phyloP scores from a whole-genome alignment of 2,797 vertebrate species.

The Cossypha dichroa region DNA sequence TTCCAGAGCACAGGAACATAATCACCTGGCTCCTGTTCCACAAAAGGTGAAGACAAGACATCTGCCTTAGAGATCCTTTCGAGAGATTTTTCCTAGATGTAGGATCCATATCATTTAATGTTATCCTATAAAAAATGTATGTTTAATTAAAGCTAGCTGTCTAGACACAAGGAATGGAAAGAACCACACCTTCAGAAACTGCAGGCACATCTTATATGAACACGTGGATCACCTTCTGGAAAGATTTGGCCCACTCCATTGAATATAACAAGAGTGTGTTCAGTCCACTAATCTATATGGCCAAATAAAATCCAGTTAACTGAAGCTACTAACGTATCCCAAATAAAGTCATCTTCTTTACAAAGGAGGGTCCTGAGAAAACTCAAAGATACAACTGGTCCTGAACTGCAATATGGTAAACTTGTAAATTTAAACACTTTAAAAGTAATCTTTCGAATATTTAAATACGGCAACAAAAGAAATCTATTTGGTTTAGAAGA shows the following conservation, averaged over 20 bases:
- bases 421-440: background rate
- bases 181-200: background rate
- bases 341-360: background rate
- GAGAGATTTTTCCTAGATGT: background rate
- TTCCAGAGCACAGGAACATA: background rate
- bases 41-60: background rate
- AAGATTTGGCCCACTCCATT: background rate
- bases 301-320: background rate
- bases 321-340: too few relatives aligned
- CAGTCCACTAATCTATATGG: background rate
- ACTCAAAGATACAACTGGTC: background rate
- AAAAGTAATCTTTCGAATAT: background rate
- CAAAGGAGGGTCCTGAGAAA: background rate
- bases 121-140: background rate
- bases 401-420: background rate
- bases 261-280: accelerated
- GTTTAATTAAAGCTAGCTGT: background rate
- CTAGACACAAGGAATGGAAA: background rate
- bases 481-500: background rate
- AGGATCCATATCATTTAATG: background rate
- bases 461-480: background rate
- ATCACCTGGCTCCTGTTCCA: background rate
- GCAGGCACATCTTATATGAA: background rate
- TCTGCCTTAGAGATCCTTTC: background rate
- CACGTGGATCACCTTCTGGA: background rate